These are phyloP conservation scores for Pelochelys cantorii DNA, from an alignment of 2,797 vertebrate species.

Conservation along the genomic window DNA sequence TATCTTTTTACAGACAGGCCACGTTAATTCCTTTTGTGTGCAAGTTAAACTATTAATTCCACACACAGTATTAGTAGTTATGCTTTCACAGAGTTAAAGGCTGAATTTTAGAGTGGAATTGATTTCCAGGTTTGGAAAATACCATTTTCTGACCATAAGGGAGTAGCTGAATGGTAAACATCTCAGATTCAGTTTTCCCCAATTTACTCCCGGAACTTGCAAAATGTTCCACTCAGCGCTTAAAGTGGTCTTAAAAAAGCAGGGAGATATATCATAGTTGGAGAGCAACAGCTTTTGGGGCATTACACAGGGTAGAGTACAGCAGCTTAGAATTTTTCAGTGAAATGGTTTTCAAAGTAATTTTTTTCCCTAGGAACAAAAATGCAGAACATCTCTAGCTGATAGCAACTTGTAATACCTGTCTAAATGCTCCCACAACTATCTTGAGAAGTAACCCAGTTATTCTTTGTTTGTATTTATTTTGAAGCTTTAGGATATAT, in stretches of 20 bases:
- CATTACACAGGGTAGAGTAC: background rate
- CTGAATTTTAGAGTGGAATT: slow-evolving; percentile 6
- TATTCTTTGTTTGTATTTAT: background rate
- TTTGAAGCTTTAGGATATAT: background rate
- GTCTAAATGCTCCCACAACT: background rate
- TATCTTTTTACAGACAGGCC: slow-evolving; percentile 2
- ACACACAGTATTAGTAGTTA: slow-evolving; percentile 17
- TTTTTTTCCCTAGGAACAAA: background rate
- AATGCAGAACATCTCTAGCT: fast-evolving
- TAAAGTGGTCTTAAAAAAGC: no score
- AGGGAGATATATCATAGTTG: no score
- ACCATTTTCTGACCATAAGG: fast-evolving
- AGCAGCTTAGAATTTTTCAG: background rate
- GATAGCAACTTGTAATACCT: no score
- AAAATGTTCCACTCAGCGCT: no score
- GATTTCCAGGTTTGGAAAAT: slow-evolving; percentile 23
- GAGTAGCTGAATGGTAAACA: slow-evolving; percentile 19
- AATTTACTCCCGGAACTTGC: background rate
- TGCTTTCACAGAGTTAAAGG: background rate
- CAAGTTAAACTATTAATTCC: slow-evolving; percentile 42
- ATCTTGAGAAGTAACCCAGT: background rate
- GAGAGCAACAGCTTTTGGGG: background rate
- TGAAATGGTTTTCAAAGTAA: background rate
- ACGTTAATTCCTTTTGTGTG: slow-evolving; percentile 39
- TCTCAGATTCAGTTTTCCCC: slow-evolving; percentile 6